A percentile compares a stretch with the other conserved stretches of the same genome.
Evolutionary conservation across 1,140 invertebrate genomes (phyloP).

Genomic region (Marisa cornuarietis): DNA sequence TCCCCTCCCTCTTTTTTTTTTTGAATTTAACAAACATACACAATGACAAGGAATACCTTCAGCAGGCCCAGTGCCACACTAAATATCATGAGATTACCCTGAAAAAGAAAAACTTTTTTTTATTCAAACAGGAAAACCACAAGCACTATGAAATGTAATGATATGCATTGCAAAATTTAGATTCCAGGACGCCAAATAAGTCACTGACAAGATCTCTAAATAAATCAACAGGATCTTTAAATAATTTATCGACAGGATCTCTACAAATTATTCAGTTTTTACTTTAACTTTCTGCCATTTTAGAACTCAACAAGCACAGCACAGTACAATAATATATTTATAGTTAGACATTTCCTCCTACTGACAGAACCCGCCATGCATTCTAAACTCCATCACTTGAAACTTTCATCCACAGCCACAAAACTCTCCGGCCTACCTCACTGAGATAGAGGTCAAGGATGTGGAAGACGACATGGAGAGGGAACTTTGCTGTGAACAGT

Average conservation of each 20-base stretch:
- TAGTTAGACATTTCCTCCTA: too few relatives aligned
- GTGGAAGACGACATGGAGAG: conserved; percentile 95
- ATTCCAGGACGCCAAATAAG: too few relatives aligned
- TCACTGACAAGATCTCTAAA: too few relatives aligned
- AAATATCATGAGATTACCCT: conserved; percentile 94
- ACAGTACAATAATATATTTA: too few relatives aligned
- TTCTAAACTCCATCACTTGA: too few relatives aligned
- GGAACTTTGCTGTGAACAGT: conserved; percentile 97
- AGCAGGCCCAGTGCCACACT: conserved; percentile 94
- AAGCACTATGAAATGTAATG: not conserved
- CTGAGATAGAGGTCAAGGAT: conserved; percentile 94
- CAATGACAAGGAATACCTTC: conserved; percentile 71
- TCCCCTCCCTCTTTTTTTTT: not conserved
- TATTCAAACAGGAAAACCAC: not conserved
- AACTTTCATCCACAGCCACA: not conserved
- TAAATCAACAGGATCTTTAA: too few relatives aligned
- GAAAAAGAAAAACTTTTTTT: conserved; percentile 28
- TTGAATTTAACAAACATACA: not conserved
- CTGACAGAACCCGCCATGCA: too few relatives aligned
- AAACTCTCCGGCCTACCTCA: conserved; percentile 45
- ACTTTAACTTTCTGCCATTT: too few relatives aligned
- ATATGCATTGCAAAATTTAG: too few relatives aligned
- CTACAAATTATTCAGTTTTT: too few relatives aligned
- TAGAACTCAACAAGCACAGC: too few relatives aligned
- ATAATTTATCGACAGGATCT: too few relatives aligned